Percentiles rank a stretch among this genome's conserved stretches.
phyloP scores from a whole-genome alignment of 2,113 vertebrate species.

The human region DNA sequence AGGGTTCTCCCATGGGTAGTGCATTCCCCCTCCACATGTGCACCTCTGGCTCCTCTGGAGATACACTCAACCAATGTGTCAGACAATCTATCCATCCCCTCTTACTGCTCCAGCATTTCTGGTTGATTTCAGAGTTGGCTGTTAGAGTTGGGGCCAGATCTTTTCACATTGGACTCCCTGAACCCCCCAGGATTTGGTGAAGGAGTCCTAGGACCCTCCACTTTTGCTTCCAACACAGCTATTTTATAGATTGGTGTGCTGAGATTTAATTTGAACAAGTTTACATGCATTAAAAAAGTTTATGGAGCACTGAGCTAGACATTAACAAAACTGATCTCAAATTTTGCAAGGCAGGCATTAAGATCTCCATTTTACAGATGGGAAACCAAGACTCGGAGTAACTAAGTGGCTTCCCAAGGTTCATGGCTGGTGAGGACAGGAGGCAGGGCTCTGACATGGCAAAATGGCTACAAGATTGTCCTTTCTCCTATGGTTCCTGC shows the following conservation, averaged over 20 bases:
- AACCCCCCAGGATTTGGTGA: neutral
- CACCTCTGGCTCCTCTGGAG: neutral
- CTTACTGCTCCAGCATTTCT: neutral
- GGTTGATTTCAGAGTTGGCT: neutral
- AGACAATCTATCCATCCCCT: neutral
- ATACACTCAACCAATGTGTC: neutral
- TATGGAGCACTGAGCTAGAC: neutral
- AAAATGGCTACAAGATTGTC: neutral
- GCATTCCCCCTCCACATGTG: neutral
- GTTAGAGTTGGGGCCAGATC: neutral
- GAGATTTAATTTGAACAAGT: conserved; percentile 44
- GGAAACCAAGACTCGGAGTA: neutral
- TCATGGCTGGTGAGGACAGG: neutral
- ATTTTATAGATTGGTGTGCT: conserved; percentile 20
- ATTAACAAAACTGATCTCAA: conserved; percentile 6
- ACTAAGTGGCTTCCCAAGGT: neutral
- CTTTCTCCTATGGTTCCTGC: neutral
- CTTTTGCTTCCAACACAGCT: neutral
- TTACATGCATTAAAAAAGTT: neutral
- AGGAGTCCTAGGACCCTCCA: neutral
- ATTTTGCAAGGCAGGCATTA: neutral
- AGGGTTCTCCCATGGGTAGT: neutral
- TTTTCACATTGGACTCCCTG: neutral
- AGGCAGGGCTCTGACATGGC: neutral
- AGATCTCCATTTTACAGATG: neutral